phyloP scores from a whole-genome alignment of 2,888 invertebrate genomes.

The Neocrepidodera transversa region DNA sequence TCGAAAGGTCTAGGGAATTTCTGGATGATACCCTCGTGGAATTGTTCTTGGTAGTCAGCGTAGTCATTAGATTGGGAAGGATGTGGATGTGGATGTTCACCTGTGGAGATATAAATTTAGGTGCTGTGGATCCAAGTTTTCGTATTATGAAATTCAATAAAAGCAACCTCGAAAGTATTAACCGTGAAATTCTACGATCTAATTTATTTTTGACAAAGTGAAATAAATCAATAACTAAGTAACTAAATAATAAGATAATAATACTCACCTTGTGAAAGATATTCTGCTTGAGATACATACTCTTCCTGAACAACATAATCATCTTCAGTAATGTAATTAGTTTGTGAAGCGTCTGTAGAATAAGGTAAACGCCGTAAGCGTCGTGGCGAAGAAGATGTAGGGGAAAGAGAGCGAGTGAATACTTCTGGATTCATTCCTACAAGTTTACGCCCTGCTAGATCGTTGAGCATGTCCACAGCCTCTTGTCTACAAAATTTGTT shows the following conservation, averaged over 20 bases:
- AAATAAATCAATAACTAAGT: too few relatives aligned
- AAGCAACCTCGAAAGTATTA: too few relatives aligned
- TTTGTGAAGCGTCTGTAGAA: slow-evolving; percentile 60
- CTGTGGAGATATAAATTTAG: not conserved
- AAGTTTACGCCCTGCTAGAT: slow-evolving; percentile 78
- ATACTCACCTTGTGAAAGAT: not conserved
- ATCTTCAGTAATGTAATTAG: slow-evolving; percentile 26
- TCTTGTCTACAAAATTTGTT: slow-evolving; percentile 69
- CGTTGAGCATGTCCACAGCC: slow-evolving; percentile 84
- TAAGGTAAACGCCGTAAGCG: slow-evolving; percentile 55
- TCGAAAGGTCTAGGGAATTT: slow-evolving; percentile 55
- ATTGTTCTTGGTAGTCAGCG: slow-evolving; percentile 59
- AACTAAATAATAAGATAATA: too few relatives aligned
- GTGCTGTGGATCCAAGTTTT: too few relatives aligned
- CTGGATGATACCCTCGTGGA: slow-evolving; percentile 59
- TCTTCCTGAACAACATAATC: not conserved
- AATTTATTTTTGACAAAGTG: too few relatives aligned
- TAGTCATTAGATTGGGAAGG: slow-evolving; percentile 54
- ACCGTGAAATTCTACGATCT: too few relatives aligned
- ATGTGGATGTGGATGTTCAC: slow-evolving; percentile 51
- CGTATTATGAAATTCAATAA: too few relatives aligned
- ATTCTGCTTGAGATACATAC: not conserved
- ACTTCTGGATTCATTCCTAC: slow-evolving; percentile 65
- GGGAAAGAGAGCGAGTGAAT: slow-evolving; percentile 63
- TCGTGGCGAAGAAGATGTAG: slow-evolving; percentile 70